phyloP scores from a whole-genome alignment of 23 tunicate genomes.

The Styela clava region DNA sequence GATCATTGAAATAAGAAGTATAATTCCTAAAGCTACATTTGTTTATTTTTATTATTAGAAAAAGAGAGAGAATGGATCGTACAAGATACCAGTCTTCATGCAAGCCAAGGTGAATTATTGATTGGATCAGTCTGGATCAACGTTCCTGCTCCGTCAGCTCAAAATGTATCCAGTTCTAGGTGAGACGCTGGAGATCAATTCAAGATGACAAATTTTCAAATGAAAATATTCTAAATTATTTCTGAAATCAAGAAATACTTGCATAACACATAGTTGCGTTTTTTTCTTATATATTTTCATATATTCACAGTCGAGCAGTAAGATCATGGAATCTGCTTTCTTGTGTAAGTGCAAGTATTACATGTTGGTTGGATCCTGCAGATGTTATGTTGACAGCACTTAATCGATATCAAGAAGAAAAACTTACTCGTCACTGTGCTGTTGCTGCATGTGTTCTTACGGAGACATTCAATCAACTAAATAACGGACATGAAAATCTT shows the following conservation, averaged over 20 bases:
- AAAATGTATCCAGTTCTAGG: slow-evolving; percentile 19
- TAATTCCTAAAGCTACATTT: too few species aligned
- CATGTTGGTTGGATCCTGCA: slow-evolving; percentile 74
- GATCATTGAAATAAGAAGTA: too few species aligned
- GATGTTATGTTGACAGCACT: slow-evolving; percentile 46
- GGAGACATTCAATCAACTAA: slow-evolving; percentile 20
- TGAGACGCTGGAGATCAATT: neutral
- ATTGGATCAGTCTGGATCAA: slow-evolving; percentile 76
- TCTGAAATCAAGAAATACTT: too few species aligned
- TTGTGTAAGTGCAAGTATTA: slow-evolving; percentile 43
- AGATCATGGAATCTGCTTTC: slow-evolving; percentile 80
- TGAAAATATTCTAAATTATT: too few species aligned
- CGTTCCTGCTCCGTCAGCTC: slow-evolving; percentile 51
- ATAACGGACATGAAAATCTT: slow-evolving; percentile 5
- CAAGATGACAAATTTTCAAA: neutral
- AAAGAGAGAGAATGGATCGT: neutral
- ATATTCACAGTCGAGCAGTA: slow-evolving; percentile 23
- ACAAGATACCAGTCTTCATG: slow-evolving; percentile 33
- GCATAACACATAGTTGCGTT: neutral
- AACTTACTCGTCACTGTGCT: slow-evolving; percentile 24
- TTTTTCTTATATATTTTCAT: neutral
- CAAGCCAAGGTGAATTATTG: slow-evolving; percentile 50
- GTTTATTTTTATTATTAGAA: neutral
- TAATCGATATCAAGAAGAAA: neutral
- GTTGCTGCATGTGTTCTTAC: slow-evolving; percentile 29